Evolutionary conservation across 2,113 vertebrate genomes (phyloP), one percentile per base, ranked within the genome.

Genomic region (Prolemur simus): DNA sequence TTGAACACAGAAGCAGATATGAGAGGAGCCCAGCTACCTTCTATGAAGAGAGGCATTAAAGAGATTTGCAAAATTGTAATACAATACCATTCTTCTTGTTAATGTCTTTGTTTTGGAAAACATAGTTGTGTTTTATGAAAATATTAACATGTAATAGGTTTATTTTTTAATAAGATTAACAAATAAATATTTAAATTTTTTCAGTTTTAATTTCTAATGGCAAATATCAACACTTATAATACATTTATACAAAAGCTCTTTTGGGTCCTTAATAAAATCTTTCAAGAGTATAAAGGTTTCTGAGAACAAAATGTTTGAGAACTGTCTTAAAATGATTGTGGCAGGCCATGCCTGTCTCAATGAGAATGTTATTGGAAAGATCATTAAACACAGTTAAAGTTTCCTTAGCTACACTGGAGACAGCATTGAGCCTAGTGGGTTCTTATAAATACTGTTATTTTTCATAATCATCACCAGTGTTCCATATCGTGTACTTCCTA

Each of bases 401-500:
- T 90, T 87, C 45, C 84, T 92, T 64, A 80, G 58, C 56, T 78
- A 3, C 74, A 39, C 20, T 34, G 66, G 91, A 47, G 47, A 63
- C 11, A 89, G 34, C 5, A 8, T 9, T 8, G 64, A 92, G 63
- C 29, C 42, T 23, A 71, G 69, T 76, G 69, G 89, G 37, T 80
- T 95, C 64, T 82, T 15, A 25, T 0, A 32, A 92, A 92, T 32
- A 9, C 2, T 80, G 47, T 88, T 10, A 13, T 92, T 82, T 96
- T 96, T 96, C 81, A 4, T 47, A 86, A 76, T 91, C 90, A 0
- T 82, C 10, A 42, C 93, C 93, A 96, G 56, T 8, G 69, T n/a
- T 37, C 97, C 56, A 64, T 95, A 92, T 96, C 96, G 97, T 52
- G 42, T 82, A 3, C 93, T 95, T 98, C 96, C 98, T 98, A 94